Conservation (phyloP, 2,797 vertebrate genomes). For the Acestrorhynchus altus region DNA sequence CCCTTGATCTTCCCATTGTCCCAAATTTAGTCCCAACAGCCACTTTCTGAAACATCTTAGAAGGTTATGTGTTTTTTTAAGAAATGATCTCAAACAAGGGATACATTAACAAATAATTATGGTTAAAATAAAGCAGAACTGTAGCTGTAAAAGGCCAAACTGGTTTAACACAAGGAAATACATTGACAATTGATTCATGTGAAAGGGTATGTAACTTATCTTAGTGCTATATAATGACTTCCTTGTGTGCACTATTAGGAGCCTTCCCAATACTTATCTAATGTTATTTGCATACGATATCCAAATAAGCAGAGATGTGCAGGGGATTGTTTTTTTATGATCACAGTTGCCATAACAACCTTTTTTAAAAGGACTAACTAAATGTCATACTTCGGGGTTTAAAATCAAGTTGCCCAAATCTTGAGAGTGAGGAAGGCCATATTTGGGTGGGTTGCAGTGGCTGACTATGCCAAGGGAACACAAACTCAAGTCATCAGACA, state of each 20-base stretch:
- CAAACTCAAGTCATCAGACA: slow-evolving; percentile 7
- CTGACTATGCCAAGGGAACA: neutral
- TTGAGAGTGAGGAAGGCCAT: slow-evolving; percentile 16
- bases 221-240: neutral
- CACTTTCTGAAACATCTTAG: too few relatives aligned
- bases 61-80: too few relatives aligned
- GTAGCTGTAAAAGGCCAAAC: too few relatives aligned
- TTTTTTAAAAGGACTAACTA: neutral
- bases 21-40: too few relatives aligned
- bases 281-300: neutral
- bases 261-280: neutral
- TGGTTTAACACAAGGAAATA: too few relatives aligned
- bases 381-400: neutral
- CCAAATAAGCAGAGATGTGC: neutral
- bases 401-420: neutral
- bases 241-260: neutral
- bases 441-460: slow-evolving; percentile 31
- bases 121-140: too few relatives aligned
- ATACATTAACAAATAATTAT: too few relatives aligned
- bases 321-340: neutral
- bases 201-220: neutral
- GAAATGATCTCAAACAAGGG: too few relatives aligned
- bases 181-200: neutral
- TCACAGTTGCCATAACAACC: too few relatives aligned
- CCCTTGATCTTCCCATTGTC: too few relatives aligned